Evolutionary conservation across 1,140 invertebrate species (phyloP), one percentile per base, ranked within the genome.

Genomic region (Calliopsis andreniformis): DNA sequence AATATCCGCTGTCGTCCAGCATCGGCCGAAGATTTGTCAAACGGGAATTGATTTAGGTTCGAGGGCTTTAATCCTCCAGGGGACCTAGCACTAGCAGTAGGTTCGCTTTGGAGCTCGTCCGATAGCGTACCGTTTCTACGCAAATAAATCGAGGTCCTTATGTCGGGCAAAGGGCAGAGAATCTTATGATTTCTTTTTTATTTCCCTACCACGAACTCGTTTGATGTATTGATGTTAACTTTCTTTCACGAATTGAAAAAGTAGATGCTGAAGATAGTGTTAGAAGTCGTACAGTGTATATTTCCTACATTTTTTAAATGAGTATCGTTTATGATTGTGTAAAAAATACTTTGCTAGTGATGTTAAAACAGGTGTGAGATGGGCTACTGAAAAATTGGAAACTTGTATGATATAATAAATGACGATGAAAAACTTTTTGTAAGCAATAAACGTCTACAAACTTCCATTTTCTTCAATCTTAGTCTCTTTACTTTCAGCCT

Each of bases 1-100:
- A 86, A 86, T 86, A 86, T 86, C 75, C 78, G 81, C 84, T 72
- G 80, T 86, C 81, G 84, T 70, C 76, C 77, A 58, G 78, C 80
- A 86, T 86, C 80, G 82, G 70, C 79, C 78, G 80, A 84, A 83
- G 84, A 86, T 86, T 86, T 86, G 84, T 86, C 84, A 82, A 85
- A 78, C 80, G 80, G 79, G 84, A 86, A 86, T 86, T 86, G 84
- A 86, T 86, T 86, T 86, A 86, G 81, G 84, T 83, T 43, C 70
- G 28, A 42, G 51, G 66, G 76, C 45, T 63, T 86, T 86, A 83
- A 86, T 77, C 80, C 84, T 67, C 56, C 35, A 4, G 59, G 84
- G 76, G 78, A 81, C 62, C 67, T 72, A 63, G 59, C 82, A 78
- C 72, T 43, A 67, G 59, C 80, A 80, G 67, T 80, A 53, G 78